Evolutionary conservation across 2,888 invertebrate species (phyloP).

Genomic region (Caenorhabditis drosophilae): DNA sequence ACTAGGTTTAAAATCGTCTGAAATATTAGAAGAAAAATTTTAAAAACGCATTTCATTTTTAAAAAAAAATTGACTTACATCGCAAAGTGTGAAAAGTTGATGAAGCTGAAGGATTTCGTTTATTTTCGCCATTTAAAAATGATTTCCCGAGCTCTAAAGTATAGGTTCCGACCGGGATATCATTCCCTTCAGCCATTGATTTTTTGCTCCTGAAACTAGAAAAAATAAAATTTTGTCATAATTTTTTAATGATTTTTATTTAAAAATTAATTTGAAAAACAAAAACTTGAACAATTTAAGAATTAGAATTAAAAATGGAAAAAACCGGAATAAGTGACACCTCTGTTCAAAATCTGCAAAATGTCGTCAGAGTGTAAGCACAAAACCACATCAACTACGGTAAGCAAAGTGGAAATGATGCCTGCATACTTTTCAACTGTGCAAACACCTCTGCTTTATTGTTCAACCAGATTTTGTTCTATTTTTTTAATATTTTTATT

Average conservation of each 20-base stretch:
- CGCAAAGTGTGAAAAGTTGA: constrained; percentile 50
- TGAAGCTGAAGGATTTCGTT: neutral
- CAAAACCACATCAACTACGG: neutral
- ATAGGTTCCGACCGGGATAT: constrained; percentile 59
- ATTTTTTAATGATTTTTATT: no score
- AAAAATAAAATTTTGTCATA: no score
- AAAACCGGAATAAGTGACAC: no score
- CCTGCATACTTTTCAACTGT: neutral
- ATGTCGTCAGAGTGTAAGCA: neutral
- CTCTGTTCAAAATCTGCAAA: neutral
- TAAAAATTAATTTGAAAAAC: no score
- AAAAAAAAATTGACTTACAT: constrained; percentile 33
- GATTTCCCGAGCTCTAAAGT: constrained; percentile 54
- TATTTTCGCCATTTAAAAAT: constrained; percentile 4
- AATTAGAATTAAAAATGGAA: no score
- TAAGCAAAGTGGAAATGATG: neutral
- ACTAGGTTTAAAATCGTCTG: constrained; percentile 66
- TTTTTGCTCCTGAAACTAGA: no score
- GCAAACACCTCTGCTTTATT: neutral
- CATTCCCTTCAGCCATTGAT: constrained; percentile 40
- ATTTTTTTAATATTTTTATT: no score
- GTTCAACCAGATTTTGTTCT: no score
- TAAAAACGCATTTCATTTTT: neutral
- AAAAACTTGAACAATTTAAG: no score
- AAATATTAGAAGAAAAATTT: constrained; percentile 15